A percentile compares a stretch with the other conserved stretches of the same genome.
These are phyloP conservation scores for Peromyscus nudipes DNA, from an alignment of 2,797 vertebrate species.

Conservation along the genomic window DNA sequence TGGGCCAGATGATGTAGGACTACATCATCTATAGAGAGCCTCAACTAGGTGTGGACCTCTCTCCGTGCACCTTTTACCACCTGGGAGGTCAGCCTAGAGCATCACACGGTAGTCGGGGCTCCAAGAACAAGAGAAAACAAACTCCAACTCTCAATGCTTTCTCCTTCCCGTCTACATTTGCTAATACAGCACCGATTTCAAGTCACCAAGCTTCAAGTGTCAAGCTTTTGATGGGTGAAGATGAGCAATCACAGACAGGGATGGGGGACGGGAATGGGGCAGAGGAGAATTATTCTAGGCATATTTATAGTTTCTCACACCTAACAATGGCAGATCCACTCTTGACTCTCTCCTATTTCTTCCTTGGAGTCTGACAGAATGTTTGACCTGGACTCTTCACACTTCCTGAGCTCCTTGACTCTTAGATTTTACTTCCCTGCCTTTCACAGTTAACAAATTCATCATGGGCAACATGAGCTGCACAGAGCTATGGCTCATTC, in stretches of 20 bases:
- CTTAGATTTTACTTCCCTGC: not conserved
- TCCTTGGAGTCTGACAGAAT: not conserved
- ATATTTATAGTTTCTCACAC: not conserved
- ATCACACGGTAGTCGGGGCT: not conserved
- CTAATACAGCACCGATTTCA: not conserved
- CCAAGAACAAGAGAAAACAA: not conserved
- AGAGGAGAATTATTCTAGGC: not conserved
- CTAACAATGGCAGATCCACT: not conserved
- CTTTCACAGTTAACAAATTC: not conserved
- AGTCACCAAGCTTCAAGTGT: not conserved
- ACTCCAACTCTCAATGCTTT: not conserved
- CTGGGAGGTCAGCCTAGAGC: not conserved
- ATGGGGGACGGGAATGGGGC: not conserved
- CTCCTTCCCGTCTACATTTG: not conserved
- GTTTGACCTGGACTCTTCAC: not conserved
- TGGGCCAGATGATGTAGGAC: not conserved
- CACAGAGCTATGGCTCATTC: not conserved
- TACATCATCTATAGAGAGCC: not conserved
- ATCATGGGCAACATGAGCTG: not conserved
- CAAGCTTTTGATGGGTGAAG: not conserved
- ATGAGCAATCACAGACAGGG: not conserved
- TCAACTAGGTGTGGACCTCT: not conserved
- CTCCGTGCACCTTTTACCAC: not conserved
- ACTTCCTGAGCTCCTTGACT: not conserved
- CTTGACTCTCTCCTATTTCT: not conserved